Percentiles rank a stretch among this genome's conserved stretches.
Conservation (phyloP, 2,113 vertebrate genomes). For the Apodemus speciosus region DNA sequence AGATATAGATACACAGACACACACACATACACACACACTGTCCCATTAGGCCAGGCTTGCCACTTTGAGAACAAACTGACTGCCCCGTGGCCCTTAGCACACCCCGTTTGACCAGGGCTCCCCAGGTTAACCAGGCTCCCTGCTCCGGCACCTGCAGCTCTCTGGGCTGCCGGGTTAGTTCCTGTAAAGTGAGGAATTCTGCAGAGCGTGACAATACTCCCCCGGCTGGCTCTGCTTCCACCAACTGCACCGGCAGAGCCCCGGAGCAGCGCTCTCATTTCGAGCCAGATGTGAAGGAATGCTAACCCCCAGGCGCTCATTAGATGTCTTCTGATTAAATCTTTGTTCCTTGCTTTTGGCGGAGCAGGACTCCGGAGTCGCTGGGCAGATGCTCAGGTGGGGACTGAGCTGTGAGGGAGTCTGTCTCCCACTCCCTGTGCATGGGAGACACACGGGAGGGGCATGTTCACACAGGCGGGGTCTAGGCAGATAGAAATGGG, state of each 20-base stretch:
- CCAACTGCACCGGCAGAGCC: neutral
- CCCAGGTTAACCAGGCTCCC: neutral
- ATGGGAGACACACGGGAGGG: rapidly evolving
- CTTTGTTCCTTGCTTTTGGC: neutral
- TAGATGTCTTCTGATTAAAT: neutral
- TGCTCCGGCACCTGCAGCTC: neutral
- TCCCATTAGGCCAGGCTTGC: neutral
- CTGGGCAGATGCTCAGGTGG: rapidly evolving
- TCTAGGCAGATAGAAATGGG: neutral
- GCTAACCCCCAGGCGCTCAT: neutral
- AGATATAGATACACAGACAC: neutral
- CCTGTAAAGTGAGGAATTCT: neutral
- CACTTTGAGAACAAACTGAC: neutral
- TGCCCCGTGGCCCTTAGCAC: neutral
- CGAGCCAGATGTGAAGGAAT: neutral
- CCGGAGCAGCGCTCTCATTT: too few relatives aligned
- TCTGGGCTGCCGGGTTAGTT: neutral
- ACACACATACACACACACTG: neutral
- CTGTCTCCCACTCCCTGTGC: rapidly evolving
- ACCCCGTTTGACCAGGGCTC: neutral
- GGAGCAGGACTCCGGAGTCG: neutral
- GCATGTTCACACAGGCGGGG: neutral
- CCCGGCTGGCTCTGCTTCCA: neutral
- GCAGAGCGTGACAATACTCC: neutral
- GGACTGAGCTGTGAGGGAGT: neutral